Evolutionary conservation across 1,140 invertebrate species (phyloP), one percentile per base, ranked within the genome.

Genomic region (Pectinophora gossypiella): DNA sequence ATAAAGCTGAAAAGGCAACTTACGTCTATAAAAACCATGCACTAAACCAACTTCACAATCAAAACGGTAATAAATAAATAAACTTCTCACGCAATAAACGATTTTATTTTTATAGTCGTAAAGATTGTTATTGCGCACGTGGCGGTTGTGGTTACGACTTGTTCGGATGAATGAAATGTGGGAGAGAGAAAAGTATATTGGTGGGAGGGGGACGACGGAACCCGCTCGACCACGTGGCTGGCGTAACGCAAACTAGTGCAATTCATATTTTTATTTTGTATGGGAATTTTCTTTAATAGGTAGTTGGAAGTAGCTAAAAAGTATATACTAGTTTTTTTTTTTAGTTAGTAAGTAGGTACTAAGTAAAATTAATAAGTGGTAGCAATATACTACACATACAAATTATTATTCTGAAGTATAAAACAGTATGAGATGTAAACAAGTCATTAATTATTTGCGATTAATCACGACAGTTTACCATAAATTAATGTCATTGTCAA

Each of bases 1-100:
- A 86, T 86, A 86, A 83, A 86, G 77, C 81, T 86, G 81, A 85
- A 86, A 86, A 85, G 83, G 79, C 81, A 85, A 85, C 72, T 86
- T 80, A 83, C 79, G 74, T 79, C 81, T 83, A 86, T 86, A 85
- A 86, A 85, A 86, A 83, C 79, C 83, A 78, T 86, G 81, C 83
- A 85, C 83, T 86, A 86, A 86, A 86, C 74, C 64, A 65, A 56
- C 53, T 38, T 61, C 59, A 72, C 73, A 72, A 70, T 79, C 71
- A 64, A 78, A 86, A 83, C 55, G 61, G 78, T 76, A 68, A 54
- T 80, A 83, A 84, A 85, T 79, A 80, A 85, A 83, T 77, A 85
- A 80, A 80, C 47, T 68, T 67, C 68, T 65, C 77, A 85, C 60
- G 59, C 80, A 81, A 83, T 83, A 84, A 83, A 81, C 73, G 62